Percentiles rank a stretch among this genome's conserved stretches.
phyloP scores from a whole-genome alignment of 2,113 vertebrate genomes.

The Electrona antarctica region DNA sequence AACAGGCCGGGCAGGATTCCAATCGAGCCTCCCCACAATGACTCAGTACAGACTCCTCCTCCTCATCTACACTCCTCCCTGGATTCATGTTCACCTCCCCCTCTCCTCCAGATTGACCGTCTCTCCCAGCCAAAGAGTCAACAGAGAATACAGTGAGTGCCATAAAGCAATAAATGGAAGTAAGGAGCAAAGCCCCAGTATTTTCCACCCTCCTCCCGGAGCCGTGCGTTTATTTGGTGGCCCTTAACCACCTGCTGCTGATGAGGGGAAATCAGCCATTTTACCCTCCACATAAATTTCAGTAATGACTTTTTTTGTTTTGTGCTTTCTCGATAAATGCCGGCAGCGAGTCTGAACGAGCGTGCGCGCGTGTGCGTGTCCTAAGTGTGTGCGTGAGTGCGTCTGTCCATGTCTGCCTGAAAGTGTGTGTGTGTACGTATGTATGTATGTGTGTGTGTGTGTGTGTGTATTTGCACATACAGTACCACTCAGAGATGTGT shows the following conservation, averaged over 20 bases:
- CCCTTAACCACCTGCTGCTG: conserved; percentile 63
- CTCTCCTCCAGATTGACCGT: conserved; percentile 45
- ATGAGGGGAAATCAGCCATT: conserved; percentile 68
- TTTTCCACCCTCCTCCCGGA: neutral
- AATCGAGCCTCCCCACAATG: conserved; percentile 36
- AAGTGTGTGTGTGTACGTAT: conserved; percentile 3
- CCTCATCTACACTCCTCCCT: conserved; percentile 33
- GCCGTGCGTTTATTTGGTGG: conserved; percentile 46
- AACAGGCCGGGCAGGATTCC: conserved; percentile 50
- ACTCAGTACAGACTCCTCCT: conserved; percentile 54
- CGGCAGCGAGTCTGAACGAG: conserved; percentile 46
- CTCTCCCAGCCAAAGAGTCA: conserved; percentile 10
- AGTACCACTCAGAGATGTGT: neutral
- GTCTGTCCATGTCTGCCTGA: neutral
- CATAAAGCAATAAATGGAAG: conserved; percentile 12
- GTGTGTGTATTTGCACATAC: neutral
- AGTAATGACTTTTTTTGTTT: conserved; percentile 66
- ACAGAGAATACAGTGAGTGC: conserved; percentile 19
- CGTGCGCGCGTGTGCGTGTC: neutral
- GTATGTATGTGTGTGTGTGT: neutral
- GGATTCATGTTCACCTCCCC: conserved; percentile 13
- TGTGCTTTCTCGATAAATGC: conserved; percentile 54
- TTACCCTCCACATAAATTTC: conserved; percentile 63
- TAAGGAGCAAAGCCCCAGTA: conserved; percentile 16
- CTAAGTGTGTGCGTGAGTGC: neutral